A percentile compares a stretch with the other conserved stretches of the same genome.
Evolutionary conservation across 2,113 vertebrate species (phyloP).

Genomic region (Tylochromis polylepis): DNA sequence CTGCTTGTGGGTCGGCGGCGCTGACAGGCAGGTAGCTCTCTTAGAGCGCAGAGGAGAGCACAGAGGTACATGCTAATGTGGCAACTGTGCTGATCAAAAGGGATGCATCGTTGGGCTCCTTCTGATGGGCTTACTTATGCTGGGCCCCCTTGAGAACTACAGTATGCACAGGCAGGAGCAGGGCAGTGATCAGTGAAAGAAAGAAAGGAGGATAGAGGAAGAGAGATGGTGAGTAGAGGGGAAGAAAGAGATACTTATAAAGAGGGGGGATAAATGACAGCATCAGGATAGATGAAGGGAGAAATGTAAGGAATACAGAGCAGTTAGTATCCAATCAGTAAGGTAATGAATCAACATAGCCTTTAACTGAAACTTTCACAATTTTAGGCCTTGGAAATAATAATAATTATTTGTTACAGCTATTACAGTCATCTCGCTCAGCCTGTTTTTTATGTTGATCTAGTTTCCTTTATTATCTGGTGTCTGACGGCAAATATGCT

Average conservation of each 20-base stretch:
- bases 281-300: not conserved
- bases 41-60: not conserved
- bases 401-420: not conserved
- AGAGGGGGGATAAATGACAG: not conserved
- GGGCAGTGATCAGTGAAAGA: slow-evolving; percentile 43
- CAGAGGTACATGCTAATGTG: slow-evolving; percentile 55
- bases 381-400: not conserved
- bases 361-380: not conserved
- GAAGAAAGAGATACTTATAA: not conserved
- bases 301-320: not conserved
- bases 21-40: slow-evolving; percentile 46
- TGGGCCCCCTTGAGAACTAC: slow-evolving; percentile 1
- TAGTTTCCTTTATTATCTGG: not conserved
- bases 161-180: not conserved
- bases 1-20: not conserved
- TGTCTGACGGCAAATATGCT: not conserved
- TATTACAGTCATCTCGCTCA: not conserved
- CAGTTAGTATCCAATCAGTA: not conserved
- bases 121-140: slow-evolving; percentile 45
- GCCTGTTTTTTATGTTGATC: not conserved
- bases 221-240: not conserved
- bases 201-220: not conserved
- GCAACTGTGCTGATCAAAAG: slow-evolving; percentile 56
- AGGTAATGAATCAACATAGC: not conserved
- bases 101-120: not conserved